Percentiles rank a stretch among this genome's conserved stretches.
Conservation (phyloP, 2,113 vertebrate species). For the Murina feae region DNA sequence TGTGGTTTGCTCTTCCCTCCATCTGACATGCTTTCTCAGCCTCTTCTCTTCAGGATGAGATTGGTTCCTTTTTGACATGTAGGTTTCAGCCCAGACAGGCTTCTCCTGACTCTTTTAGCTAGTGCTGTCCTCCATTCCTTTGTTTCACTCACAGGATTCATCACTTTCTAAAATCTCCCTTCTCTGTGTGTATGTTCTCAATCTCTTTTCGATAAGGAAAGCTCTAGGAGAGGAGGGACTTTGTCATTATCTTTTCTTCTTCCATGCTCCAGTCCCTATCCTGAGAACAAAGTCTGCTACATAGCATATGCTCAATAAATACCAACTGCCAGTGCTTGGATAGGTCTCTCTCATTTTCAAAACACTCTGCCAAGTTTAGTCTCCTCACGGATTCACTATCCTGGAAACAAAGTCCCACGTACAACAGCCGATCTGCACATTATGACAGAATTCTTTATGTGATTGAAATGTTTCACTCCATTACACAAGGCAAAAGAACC, state of each 20-base stretch:
- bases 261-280: neutral
- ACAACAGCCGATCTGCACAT: neutral
- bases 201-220: neutral
- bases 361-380: neutral
- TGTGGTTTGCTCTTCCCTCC: neutral
- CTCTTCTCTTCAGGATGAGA: neutral
- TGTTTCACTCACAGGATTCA: neutral
- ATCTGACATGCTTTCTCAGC: neutral
- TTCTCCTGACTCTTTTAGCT: neutral
- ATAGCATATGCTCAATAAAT: neutral
- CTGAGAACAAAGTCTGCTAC: neutral
- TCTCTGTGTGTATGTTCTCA: neutral
- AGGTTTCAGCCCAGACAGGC: neutral
- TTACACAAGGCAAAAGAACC: neutral
- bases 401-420: neutral
- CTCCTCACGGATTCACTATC: neutral
- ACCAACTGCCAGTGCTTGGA: neutral
- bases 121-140: neutral
- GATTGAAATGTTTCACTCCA: conserved; percentile 14
- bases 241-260: neutral
- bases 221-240: neutral
- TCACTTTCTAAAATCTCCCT: neutral
- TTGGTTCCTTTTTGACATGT: neutral
- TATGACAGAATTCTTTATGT: neutral
- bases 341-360: neutral